Conservation (phyloP, 2,113 vertebrate species). For the Sakesphorus luctuosus region DNA sequence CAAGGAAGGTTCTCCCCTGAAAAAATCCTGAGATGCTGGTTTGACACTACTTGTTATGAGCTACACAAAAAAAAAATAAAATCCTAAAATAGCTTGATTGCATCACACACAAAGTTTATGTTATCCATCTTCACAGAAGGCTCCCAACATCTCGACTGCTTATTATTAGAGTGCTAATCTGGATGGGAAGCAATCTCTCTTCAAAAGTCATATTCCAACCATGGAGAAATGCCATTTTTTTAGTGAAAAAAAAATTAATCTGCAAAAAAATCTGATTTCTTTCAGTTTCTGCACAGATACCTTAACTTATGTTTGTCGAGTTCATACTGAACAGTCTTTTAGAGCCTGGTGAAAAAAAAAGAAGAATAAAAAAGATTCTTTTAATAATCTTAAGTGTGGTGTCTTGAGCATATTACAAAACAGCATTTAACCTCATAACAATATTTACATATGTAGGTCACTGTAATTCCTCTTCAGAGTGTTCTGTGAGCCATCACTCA, state of each 20-base stretch:
- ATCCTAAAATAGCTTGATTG: background rate
- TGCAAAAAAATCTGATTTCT: background rate
- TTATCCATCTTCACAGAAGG: background rate
- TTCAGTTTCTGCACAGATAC: background rate
- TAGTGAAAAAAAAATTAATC: background rate
- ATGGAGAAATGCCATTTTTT: background rate
- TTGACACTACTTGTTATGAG: background rate
- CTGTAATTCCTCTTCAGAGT: background rate
- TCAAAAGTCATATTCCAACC: background rate
- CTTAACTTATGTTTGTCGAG: background rate
- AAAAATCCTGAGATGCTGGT: background rate
- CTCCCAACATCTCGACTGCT: background rate
- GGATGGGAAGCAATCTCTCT: background rate
- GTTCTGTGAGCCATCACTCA: background rate
- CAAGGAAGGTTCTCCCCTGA: background rate
- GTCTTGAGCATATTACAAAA: background rate
- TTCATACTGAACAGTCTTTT: background rate
- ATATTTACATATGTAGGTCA: background rate
- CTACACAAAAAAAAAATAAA: background rate
- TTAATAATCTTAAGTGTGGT: background rate
- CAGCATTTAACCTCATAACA: background rate
- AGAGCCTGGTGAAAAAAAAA: background rate
- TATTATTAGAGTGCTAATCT: background rate
- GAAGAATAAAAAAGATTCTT: fast-evolving
- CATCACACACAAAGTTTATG: background rate